Base-by-base conservation (phyloP, 1,140 invertebrate species). In the Drosophila sucinea region DNA sequence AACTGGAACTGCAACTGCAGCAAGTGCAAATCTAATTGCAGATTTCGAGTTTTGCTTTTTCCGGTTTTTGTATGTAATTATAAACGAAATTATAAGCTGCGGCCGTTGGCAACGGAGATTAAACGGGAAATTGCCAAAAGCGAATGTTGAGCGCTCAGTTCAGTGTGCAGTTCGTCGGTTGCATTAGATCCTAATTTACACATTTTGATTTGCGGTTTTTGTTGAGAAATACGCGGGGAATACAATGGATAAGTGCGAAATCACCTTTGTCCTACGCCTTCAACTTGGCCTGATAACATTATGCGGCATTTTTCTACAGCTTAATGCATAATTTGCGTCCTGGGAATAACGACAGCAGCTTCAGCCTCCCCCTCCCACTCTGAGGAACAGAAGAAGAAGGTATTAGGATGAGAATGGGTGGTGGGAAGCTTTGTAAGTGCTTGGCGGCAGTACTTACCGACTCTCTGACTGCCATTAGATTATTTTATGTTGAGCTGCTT, bases 301-400 rank as follows among this genome's bases (percentile, higher is more conserved):
- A 89, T 89, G 70, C 68, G 77, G 77, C 84, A 89, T 87, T 87
- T 87, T 87, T 89, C 84, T 77, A 78, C 84, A 87, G 84, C 84
- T 89, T 87, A 87, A 84, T 87, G 84, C 84, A 89, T 87, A 89
- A 89, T 87, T 87, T 87, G 84, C 80, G 76, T 84, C 80, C 84
- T 89, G 84, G 84, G 84, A 87, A 84, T 87, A 80, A 68, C 56
- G 79, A 63, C 68, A 76, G 58, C 40, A 60, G 57, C 44, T 47
- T 65, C 62, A 85, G 61, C 57, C 35, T 38, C 8, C 11, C 3
- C 11, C 35, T 38, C 1, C 11, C 35, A 11, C 35, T 38, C 11
- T 38, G 3, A 67, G 40, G 8, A 7, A 27, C 29, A 17, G 7
- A 8, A 23, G 66, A 51, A 51, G 4, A 17, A 44, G n/a, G 17